Evolutionary conservation across 2,888 invertebrate genomes (phyloP).

Genomic region (Tetrapedia diversipes): DNA sequence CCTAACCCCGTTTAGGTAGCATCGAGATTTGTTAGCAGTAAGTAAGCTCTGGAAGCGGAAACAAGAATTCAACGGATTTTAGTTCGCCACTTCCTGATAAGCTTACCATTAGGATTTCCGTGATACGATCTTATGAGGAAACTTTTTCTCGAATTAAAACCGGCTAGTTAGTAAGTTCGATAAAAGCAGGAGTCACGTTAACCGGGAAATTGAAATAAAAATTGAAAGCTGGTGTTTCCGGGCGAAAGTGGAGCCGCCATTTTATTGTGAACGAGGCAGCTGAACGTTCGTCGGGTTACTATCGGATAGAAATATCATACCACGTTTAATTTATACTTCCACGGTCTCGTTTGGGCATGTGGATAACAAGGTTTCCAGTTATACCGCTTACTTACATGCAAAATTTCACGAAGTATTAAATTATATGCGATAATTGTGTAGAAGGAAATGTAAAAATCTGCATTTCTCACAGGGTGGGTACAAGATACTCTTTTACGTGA

Average conservation of each 20-base stretch:
- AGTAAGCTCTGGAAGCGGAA: not conserved
- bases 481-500: no score
- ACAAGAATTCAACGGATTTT: conserved; percentile 20
- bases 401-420: not conserved
- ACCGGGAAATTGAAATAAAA: conserved; percentile 36
- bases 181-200: conserved; percentile 34
- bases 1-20: no score
- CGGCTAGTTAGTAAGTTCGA: conserved; percentile 28
- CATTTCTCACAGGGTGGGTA: no score
- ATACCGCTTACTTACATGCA: not conserved
- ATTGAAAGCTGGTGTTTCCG: conserved; percentile 15
- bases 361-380: not conserved
- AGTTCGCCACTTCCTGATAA: conserved; percentile 16
- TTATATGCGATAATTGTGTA: not conserved
- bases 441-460: not conserved
- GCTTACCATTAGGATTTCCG: conserved; percentile 17
- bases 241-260: not conserved
- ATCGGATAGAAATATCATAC: not conserved
- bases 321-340: not conserved
- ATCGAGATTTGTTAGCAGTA: conserved; percentile 6
- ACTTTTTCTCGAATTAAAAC: conserved; percentile 53
- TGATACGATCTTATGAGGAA: conserved; percentile 49
- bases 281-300: not conserved
- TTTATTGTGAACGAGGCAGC: not conserved
- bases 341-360: not conserved